phyloP scores from a whole-genome alignment of 2,888 invertebrate species.

The Galerucella calmariensis region DNA sequence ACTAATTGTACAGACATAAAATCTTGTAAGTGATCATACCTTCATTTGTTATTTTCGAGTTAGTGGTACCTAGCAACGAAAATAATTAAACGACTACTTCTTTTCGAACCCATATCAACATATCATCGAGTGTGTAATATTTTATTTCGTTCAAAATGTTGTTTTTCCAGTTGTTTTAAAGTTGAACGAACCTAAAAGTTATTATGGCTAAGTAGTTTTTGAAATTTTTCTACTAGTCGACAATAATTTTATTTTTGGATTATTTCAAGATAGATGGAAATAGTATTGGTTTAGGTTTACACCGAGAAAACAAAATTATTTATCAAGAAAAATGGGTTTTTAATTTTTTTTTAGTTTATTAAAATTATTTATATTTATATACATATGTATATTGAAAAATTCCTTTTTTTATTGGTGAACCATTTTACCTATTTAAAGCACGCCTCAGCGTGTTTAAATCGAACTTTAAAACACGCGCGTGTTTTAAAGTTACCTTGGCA shows the following conservation, averaged over 20 bases:
- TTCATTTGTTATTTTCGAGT: slow-evolving; percentile 9
- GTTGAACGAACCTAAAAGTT: slow-evolving; percentile 40
- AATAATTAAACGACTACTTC: slow-evolving; percentile 11
- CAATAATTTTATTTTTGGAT: slow-evolving; percentile 30
- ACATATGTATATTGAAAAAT: no score
- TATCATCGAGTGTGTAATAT: slow-evolving; percentile 36
- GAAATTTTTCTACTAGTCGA: slow-evolving; percentile 27
- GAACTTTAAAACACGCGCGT: no score
- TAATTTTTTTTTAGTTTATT: no score
- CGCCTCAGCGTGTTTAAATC: no score
- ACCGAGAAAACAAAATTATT: neutral
- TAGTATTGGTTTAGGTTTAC: neutral
- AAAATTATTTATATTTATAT: no score
- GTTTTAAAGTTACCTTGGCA: no score
- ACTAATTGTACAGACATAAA: slow-evolving; percentile 6
- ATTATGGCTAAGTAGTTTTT: slow-evolving; percentile 26
- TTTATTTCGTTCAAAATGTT: slow-evolving; percentile 44
- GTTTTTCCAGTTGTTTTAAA: slow-evolving; percentile 43
- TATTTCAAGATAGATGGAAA: slow-evolving; percentile 15
- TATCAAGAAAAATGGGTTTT: no score
- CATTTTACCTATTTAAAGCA: no score
- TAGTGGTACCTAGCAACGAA: no score
- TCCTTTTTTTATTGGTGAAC: no score
- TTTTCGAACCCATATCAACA: slow-evolving; percentile 20
- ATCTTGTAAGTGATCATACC: neutral